Evolutionary conservation across 2,113 vertebrate genomes (phyloP), one percentile per base, ranked within the genome.

Genomic region (Pogonocichla stellata): DNA sequence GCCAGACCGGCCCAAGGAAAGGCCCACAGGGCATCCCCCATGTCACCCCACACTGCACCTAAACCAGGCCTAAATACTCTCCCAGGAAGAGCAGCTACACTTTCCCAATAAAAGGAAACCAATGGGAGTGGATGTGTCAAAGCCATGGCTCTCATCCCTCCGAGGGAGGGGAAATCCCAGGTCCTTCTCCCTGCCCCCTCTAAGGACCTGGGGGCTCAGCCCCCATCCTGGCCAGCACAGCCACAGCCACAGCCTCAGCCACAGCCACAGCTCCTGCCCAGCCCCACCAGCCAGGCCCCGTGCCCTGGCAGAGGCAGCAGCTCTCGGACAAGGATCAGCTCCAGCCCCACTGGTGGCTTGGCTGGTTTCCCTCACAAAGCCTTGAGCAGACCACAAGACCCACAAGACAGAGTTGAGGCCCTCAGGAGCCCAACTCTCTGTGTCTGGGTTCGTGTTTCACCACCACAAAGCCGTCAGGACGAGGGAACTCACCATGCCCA

Each of bases 231-330:
- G 14, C 65, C 34, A 58, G n/a, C 43, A 45, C 43, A 45, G 43
- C 43, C 3, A 5, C 0, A 1, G 25, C 71, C 0, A 0, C 53
- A 58, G 83, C 79, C 43, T 19, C 43, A 43, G 43, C 43, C 3
- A 5, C 0, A 1, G 25, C 71, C 0, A 0, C 51, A 58, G 83
- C 79, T 81, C 79, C 75, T 0, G 2, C 65, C 43, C 83, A 31
- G 56, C 56, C 80, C 70, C 58, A 29, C 24, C 38, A 15, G 75
- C 28, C 0, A 0, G 16, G 16, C 17, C 50, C 54, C 0, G 0
- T 0, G 0, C 4, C 0, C 6, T 7, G 6, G 43, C 80, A 61
- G 6, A 62, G 43, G 58, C 11, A 12, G 36, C 1, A 1, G 70
- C 31, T 80, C 64, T 48, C 0, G 0, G 38, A 31, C 1, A 2